These are phyloP conservation scores for Cheilosia grossa DNA, from an alignment of 2,888 invertebrate genomes.

Conservation along the genomic window DNA sequence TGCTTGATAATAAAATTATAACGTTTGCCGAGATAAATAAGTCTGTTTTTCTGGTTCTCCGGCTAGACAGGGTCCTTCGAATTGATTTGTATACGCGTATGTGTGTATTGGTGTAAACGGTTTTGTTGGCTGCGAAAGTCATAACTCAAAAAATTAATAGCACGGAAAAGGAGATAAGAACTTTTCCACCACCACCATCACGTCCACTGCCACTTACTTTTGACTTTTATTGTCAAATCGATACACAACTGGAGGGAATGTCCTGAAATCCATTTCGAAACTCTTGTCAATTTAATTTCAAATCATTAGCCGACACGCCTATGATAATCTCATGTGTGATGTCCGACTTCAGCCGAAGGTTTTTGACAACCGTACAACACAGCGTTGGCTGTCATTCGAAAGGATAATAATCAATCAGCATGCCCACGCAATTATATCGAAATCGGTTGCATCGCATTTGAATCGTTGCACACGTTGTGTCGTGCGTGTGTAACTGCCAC, in stretches of 20 bases:
- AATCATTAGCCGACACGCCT: slow-evolving; percentile 17
- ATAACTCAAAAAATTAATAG: slow-evolving; percentile 62
- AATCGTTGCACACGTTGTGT: slow-evolving; percentile 32
- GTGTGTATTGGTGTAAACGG: slow-evolving; percentile 1
- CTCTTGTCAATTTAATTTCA: slow-evolving; percentile 26
- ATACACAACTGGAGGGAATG: slow-evolving; percentile 1
- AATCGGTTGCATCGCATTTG: slow-evolving; percentile 56
- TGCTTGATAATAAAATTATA: slow-evolving; percentile 55
- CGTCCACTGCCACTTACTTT: background rate
- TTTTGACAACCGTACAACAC: slow-evolving; percentile 55
- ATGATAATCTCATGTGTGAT: slow-evolving; percentile 30
- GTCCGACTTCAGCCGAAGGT: background rate
- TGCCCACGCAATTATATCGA: slow-evolving; percentile 51
- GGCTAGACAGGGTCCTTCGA: background rate
- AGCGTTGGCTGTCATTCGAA: slow-evolving; percentile 45
- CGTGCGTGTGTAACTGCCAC: background rate
- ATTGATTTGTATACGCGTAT: background rate
- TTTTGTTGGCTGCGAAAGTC: slow-evolving; percentile 50
- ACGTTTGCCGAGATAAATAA: slow-evolving; percentile 32
- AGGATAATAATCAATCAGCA: slow-evolving; percentile 71
- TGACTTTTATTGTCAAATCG: slow-evolving; percentile 42
- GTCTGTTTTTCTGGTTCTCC: slow-evolving; percentile 12
- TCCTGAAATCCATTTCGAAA: background rate
- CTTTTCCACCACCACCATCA: slow-evolving; percentile 5
- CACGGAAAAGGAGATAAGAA: slow-evolving; percentile 54